A percentile compares a stretch with the other conserved stretches of the same genome.
Evolutionary conservation across 2,113 vertebrate genomes (phyloP).

Genomic region (Synchiropus splendidus): DNA sequence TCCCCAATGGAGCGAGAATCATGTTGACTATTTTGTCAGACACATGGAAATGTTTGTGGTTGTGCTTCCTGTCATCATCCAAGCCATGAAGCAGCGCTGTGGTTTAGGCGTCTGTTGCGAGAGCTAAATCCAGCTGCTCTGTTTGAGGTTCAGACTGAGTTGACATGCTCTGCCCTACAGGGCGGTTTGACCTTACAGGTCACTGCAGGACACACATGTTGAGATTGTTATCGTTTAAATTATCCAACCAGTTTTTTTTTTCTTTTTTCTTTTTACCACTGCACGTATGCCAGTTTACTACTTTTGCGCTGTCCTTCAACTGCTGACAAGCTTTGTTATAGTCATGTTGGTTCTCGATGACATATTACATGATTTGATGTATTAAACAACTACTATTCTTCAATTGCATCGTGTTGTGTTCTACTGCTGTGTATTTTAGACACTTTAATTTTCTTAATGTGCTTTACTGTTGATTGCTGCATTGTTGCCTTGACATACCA

Average conservation of each 20-base stretch:
- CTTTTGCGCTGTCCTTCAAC: no score
- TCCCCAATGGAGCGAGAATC: slow-evolving; percentile 1
- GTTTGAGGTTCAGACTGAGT: slow-evolving; percentile 11
- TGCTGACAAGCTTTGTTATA: no score
- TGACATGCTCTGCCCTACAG: slow-evolving; percentile 33
- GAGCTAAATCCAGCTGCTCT: slow-evolving; percentile 36
- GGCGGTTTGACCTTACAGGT: slow-evolving; percentile 27
- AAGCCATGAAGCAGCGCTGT: slow-evolving; percentile 20
- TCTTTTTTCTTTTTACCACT: neutral
- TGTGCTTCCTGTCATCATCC: slow-evolving; percentile 39
- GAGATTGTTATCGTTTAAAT: neutral
- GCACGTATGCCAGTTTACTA: no score
- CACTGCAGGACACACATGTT: slow-evolving; percentile 2
- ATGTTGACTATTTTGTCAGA: slow-evolving; percentile 9
- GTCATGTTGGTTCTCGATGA: no score
- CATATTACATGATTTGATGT: no score
- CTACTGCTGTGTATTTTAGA: no score
- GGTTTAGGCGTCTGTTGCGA: slow-evolving; percentile 18
- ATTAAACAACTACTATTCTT: no score
- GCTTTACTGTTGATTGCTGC: no score
- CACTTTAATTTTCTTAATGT: no score
- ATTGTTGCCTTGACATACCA: no score
- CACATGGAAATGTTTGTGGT: slow-evolving; percentile 30
- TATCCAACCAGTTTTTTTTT: neutral
- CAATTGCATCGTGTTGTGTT: no score